Evolutionary conservation across 2,797 vertebrate genomes (phyloP), one percentile per base, ranked within the genome.

Genomic region (Uromys caudimaculatus): DNA sequence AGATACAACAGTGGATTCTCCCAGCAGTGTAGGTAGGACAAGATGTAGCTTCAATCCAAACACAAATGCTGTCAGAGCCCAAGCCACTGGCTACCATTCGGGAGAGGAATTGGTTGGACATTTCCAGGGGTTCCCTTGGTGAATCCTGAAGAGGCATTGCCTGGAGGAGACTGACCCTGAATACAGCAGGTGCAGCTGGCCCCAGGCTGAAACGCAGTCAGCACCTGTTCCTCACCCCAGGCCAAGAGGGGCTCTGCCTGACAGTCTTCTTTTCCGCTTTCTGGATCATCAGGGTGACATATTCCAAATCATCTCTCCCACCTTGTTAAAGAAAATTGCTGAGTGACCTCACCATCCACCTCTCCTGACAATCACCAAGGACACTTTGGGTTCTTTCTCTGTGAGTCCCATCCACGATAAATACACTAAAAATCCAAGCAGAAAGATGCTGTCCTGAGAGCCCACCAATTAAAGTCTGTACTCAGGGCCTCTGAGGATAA

Each of bases 121-220:
- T 90, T 54, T 87, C 81, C 77, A 92, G 97, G 95, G 94, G 62
- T 93, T 92, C 95, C 96, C 94, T 81, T 44, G 90, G 81, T 29
- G 93, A 91, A 62, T 52, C 60, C 93, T 56, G 77, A 41, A 52
- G 93, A 85, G 60, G 81, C 88, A 14, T 10, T 32, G 95, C 97
- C 87, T 81, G 1, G 8, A 73, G 88, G 64, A 88, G 81, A 64
- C 91, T 88, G 90, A 83, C 81, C 92, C 92, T 89, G 75, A 91
- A 85, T 41, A 88, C 7, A 96, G 95, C 96, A 93, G 95, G 96
- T 82, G 92, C 95, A 90, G 81, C 93, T 83, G 92, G 96, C 93
- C 47, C 44, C 23, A 11, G 96, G 93, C 93, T 77, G 94, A 60
- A 75, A 77, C 54, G 78, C 62, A 71, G 16, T 56, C 60, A 8